A percentile compares a stretch with the other conserved stretches of the same genome.
These are phyloP conservation scores for Heliopora coerulea DNA, from an alignment of 92 coral and sea anemone species.

Conservation along the genomic window DNA sequence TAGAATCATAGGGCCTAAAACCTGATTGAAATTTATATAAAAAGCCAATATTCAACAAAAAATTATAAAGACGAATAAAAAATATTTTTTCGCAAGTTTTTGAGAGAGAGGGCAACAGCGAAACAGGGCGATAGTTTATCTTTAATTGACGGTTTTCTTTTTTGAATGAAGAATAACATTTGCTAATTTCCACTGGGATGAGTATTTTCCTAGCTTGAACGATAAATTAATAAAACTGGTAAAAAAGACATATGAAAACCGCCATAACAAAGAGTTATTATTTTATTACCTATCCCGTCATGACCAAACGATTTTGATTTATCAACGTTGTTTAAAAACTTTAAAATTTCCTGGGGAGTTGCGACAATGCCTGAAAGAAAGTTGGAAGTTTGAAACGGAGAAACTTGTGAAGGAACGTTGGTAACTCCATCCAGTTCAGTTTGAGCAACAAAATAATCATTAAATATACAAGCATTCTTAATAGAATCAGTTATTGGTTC, in stretches of 20 bases:
- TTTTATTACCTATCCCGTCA: background rate
- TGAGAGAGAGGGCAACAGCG: constrained; percentile 24
- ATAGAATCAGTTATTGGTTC: constrained; percentile 19
- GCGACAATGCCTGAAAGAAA: background rate
- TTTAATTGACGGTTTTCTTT: constrained; percentile 26
- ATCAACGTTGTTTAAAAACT: background rate
- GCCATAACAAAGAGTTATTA: background rate
- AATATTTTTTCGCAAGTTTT: constrained; percentile 32
- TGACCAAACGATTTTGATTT: background rate
- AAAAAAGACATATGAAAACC: constrained; percentile 5
- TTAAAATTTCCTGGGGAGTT: background rate
- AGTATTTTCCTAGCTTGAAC: constrained; percentile 9
- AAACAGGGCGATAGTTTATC: constrained; percentile 34
- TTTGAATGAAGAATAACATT: constrained; percentile 22
- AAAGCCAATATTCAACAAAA: constrained; percentile 2
- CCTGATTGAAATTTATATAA: constrained; percentile 28
- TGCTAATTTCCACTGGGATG: constrained; percentile 10
- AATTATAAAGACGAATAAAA: background rate
- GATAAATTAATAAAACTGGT: constrained; percentile 17
- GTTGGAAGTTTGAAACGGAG: background rate
- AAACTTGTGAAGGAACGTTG: background rate
- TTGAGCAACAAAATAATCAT: constrained; percentile 4
- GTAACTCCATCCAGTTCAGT: background rate
- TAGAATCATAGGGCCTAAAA: constrained; percentile 31
- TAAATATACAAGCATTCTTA: constrained; percentile 39